Percentiles rank a stretch among this genome's conserved stretches.
Conservation (phyloP, 2,797 vertebrate species). For the Peromyscus attwateri region DNA sequence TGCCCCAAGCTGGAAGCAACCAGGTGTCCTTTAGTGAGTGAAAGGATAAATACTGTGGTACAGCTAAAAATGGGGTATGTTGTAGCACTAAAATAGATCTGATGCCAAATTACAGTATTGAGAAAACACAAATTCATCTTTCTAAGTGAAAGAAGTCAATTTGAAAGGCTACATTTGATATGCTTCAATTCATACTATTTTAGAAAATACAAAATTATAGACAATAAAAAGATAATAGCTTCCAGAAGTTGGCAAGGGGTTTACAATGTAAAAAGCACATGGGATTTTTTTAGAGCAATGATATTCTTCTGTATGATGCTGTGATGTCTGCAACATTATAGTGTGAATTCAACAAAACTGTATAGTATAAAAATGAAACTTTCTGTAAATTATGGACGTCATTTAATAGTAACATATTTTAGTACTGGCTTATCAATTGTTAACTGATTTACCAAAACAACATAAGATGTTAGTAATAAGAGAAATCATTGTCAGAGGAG, state of each 20-base stretch:
- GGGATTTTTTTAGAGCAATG: not conserved
- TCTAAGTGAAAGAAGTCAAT: not conserved
- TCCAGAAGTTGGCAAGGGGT: not conserved
- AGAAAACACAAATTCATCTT: not conserved
- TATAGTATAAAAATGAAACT: not conserved
- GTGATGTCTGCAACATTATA: not conserved
- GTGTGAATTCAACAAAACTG: not conserved
- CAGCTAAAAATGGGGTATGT: not conserved
- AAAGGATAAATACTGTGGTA: slow-evolving; percentile 20
- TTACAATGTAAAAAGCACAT: not conserved
- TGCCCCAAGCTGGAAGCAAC: slow-evolving; percentile 9
- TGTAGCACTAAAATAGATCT: not conserved
- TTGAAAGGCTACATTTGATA: not conserved
- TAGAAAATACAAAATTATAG: not conserved
- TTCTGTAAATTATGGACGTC: not conserved
- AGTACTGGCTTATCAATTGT: not conserved
- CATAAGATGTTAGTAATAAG: not conserved
- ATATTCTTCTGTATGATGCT: not conserved
- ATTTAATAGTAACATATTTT: not conserved
- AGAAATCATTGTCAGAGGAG: not conserved
- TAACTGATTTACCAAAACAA: not conserved
- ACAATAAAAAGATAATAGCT: not conserved
- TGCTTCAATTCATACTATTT: not conserved
- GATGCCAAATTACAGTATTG: not conserved
- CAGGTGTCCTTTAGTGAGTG: not conserved